These are phyloP conservation scores for Glareola pratincola DNA, from an alignment of 2,113 vertebrate genomes.

Conservation along the genomic window DNA sequence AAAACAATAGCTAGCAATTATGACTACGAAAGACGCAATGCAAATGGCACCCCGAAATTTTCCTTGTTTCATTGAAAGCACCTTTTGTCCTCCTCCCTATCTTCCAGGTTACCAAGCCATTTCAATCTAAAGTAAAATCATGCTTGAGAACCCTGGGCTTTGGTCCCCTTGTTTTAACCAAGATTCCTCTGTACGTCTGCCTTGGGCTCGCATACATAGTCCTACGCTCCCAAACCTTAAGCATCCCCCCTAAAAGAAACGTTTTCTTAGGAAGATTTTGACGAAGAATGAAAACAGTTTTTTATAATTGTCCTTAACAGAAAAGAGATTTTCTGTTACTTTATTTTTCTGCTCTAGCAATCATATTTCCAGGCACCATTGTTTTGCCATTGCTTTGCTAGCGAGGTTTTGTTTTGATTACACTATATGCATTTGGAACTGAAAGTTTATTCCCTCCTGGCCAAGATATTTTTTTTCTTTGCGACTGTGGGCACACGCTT, in stretches of 20 bases:
- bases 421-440: neutral
- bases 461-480: neutral
- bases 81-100: neutral
- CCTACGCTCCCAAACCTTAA: neutral
- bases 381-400: neutral
- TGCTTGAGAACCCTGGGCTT: neutral
- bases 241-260: neutral
- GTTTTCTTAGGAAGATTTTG: neutral
- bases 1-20: neutral
- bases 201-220: accelerated
- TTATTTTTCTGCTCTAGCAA: neutral
- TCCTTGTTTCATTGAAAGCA: neutral
- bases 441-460: slow-evolving; percentile 27
- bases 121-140: neutral
- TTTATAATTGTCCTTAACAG: neutral
- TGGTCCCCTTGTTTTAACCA: accelerated
- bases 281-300: neutral
- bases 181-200: neutral
- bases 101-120: neutral
- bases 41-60: neutral
- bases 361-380: neutral
- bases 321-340: neutral
- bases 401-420: slow-evolving; percentile 8
- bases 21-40: accelerated
- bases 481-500: neutral